phyloP scores from a whole-genome alignment of 2,797 vertebrate species.

The Oreonectes daqikongensis region DNA sequence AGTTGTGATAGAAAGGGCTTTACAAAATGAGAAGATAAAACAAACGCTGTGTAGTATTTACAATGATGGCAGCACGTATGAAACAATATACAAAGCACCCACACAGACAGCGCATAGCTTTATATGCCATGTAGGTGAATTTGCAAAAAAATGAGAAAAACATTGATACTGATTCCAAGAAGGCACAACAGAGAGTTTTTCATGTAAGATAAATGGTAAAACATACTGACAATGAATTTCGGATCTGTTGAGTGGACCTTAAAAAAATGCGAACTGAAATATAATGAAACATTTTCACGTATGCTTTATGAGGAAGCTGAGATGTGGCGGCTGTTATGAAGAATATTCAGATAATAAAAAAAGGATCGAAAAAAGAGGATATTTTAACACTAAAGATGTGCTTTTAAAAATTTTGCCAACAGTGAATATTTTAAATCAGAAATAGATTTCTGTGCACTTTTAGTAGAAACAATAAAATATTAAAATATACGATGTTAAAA shows the following conservation, averaged over 20 bases:
- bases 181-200: constrained; percentile 75
- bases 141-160: constrained; percentile 38
- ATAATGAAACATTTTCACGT: too few relatives aligned
- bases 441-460: constrained; percentile 16
- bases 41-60: constrained; percentile 30
- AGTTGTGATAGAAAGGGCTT: constrained; percentile 24
- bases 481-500: constrained; percentile 61
- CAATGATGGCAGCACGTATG: constrained; percentile 34
- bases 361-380: too few relatives aligned
- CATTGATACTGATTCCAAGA: constrained; percentile 67
- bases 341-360: too few relatives aligned
- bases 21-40: constrained; percentile 35
- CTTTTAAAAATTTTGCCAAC: too few relatives aligned
- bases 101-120: constrained; percentile 36
- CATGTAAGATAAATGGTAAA: constrained; percentile 19
- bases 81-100: constrained; percentile 7
- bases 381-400: too few relatives aligned
- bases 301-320: neutral
- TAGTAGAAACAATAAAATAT: constrained; percentile 62
- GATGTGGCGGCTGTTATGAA: neutral
- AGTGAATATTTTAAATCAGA: constrained; percentile 38
- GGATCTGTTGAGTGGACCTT: constrained; percentile 12
- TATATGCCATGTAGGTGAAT: constrained; percentile 9
- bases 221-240: constrained; percentile 5
- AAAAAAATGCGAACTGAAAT: neutral